Base-by-base conservation (phyloP, 2,113 vertebrate species). In the Lontra canadensis region DNA sequence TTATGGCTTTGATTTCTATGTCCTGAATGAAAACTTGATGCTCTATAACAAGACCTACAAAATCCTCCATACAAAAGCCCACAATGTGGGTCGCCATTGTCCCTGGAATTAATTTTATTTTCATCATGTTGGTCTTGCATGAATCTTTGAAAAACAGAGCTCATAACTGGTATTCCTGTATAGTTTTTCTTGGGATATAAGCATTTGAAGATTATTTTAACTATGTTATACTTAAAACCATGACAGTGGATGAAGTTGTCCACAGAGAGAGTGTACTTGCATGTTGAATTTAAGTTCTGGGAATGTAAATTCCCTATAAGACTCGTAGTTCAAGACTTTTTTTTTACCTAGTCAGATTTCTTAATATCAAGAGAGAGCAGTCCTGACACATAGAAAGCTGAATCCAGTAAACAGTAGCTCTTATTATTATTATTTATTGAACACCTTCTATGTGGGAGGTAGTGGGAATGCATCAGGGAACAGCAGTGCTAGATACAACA, bases 121-220 rank as follows among this genome's bases (percentile, higher is more conserved):
- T 65, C 65, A 69, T 92, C n/a, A 78, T 93, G 67, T 90, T 73
- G 25, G 29, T 88, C 26, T 74, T 47, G 1, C 47, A 23, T n/a
- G 57, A 57, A 57, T 80, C 78, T 90, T 95, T 97, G 42, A 91
- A 91, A 67, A 83, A 25, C 6, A 73, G 39, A 93, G 29, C 20
- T 88, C 42, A 21, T 74, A 84, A 63, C 39, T 91, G 71, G 31
- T 80, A 21, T 44, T 90, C 52, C 14, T 49, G 2, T 44, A 55
- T 86, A 78, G 36, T 71, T 94, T 83, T 85, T 14, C 31, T 92
- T 44, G 11, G 20, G 3, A 39, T 23, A 18, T 73, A 92, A 85
- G 14, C 21, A 42, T 82, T n/a, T 61, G 23, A 39, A 90, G 20
- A 1, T 74, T 84, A 94, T 92, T 90, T 80, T 55, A 44, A 39